These are phyloP conservation scores for Eurystomus glaucurus DNA, from an alignment of 2,797 vertebrate genomes.

Conservation along the genomic window DNA sequence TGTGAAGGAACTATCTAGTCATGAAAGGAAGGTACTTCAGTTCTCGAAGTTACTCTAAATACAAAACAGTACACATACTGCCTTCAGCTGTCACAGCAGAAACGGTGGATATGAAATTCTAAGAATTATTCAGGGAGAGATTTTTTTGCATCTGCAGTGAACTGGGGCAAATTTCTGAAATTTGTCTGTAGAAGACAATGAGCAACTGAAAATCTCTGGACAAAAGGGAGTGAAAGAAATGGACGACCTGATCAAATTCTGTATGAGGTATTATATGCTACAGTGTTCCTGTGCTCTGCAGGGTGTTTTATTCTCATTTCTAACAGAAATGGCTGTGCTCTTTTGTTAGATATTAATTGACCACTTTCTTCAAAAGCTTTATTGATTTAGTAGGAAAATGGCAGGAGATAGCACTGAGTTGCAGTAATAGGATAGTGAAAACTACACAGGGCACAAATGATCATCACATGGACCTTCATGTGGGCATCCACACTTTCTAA, in stretches of 20 bases:
- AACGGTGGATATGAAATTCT: background rate
- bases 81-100: background rate
- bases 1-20: background rate
- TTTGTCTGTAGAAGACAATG: background rate
- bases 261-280: background rate
- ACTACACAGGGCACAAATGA: background rate
- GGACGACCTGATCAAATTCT: background rate
- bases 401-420: background rate
- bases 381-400: background rate
- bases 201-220: background rate
- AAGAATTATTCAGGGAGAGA: background rate
- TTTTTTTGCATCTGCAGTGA: background rate
- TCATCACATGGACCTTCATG: background rate
- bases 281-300: background rate
- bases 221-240: background rate
- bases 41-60: background rate
- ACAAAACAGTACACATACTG: background rate
- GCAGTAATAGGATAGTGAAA: background rate
- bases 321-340: background rate
- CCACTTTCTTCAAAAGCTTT: background rate
- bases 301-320: background rate
- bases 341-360: background rate
- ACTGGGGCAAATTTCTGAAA: background rate
- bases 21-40: background rate
- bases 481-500: background rate